A percentile compares a stretch with the other conserved stretches of the same genome.
Evolutionary conservation across 1,140 invertebrate species (phyloP).

Genomic region (Radopholus similis): DNA sequence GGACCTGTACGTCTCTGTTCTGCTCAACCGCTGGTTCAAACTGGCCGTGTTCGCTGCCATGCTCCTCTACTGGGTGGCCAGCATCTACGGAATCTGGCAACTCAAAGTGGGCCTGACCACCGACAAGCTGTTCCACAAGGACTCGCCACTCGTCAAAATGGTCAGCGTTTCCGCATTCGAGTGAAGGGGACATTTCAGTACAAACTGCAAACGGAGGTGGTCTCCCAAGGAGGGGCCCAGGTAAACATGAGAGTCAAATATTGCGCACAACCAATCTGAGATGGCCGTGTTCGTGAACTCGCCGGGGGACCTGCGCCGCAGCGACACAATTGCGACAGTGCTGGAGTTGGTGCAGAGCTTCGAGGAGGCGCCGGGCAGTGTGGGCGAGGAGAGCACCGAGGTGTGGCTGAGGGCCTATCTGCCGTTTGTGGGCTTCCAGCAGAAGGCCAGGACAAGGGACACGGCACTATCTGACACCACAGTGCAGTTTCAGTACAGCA

Average conservation of each 20-base stretch:
- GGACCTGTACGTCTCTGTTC: conserved; percentile 51
- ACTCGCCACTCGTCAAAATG: conserved; percentile 54
- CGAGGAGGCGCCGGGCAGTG: conserved; percentile 48
- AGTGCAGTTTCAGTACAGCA: no score
- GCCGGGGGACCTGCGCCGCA: conserved; percentile 52
- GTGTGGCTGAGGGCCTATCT: conserved; percentile 56
- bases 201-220: conserved; percentile 54
- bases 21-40: conserved; percentile 34
- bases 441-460: no score
- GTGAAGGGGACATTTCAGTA: neutral
- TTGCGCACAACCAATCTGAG: conserved; percentile 28
- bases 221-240: conserved; percentile 57
- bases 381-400: conserved; percentile 52
- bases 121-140: conserved; percentile 58
- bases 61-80: conserved; percentile 50
- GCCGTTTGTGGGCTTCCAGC: conserved; percentile 53
- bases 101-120: conserved; percentile 51
- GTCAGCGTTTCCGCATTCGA: conserved; percentile 36
- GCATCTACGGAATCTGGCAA: conserved; percentile 40
- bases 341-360: conserved; percentile 47
- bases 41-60: conserved; percentile 37
- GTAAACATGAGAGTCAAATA: conserved; percentile 10
- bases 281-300: conserved; percentile 57
- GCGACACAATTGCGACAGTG: no score
- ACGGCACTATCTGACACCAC: no score